These are phyloP conservation scores for Crotalus helleri DNA, from an alignment of 2,113 vertebrate genomes.

Conservation along the genomic window DNA sequence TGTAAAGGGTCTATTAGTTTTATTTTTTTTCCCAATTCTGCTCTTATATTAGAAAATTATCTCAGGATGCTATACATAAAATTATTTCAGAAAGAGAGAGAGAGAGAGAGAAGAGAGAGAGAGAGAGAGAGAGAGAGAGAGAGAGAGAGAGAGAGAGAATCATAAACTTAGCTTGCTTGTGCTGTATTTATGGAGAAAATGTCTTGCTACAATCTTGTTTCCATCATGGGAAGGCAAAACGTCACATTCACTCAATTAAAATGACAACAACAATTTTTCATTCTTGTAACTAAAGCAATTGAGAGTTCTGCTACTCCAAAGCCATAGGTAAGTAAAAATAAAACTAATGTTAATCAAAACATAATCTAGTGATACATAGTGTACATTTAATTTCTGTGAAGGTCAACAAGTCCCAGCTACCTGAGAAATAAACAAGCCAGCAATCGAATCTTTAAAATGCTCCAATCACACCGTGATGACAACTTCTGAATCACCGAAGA, in stretches of 20 bases:
- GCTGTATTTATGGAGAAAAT: neutral
- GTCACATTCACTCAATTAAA: neutral
- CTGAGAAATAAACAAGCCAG: constrained; percentile 7
- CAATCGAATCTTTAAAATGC: constrained; percentile 12
- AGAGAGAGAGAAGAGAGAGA: too few species aligned
- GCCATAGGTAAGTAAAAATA: constrained; percentile 4
- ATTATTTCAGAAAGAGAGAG: neutral
- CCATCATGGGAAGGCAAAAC: neutral
- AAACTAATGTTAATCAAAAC: constrained; percentile 8
- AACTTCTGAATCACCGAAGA: neutral
- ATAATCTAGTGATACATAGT: constrained; percentile 4
- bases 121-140: too few species aligned
- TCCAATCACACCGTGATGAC: constrained; percentile 6
- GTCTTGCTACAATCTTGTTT: neutral
- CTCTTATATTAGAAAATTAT: neutral
- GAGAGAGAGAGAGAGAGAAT: neutral
- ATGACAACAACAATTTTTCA: neutral
- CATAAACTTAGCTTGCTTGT: neutral
- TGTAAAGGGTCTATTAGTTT: neutral
- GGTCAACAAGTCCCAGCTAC: neutral
- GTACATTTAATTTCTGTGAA: neutral
- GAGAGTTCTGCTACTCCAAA: neutral
- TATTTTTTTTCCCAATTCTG: neutral
- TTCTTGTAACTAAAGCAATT: neutral
- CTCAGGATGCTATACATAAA: neutral